A percentile compares a stretch with the other conserved stretches of the same genome.
Evolutionary conservation across 1,140 invertebrate species (phyloP).

Genomic region (Ceratina calcarata): DNA sequence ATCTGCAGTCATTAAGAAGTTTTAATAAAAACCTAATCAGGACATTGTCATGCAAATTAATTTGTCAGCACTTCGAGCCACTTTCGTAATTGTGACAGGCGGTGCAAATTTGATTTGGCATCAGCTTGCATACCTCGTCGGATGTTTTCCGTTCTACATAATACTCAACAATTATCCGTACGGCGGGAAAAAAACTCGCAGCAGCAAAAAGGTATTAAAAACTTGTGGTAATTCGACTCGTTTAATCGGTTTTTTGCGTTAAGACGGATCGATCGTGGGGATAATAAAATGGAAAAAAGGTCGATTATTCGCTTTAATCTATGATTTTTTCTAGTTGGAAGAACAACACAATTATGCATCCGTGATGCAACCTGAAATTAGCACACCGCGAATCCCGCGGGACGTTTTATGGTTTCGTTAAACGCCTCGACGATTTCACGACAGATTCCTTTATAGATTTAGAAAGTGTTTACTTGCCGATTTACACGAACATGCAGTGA

Average conservation of each 20-base stretch:
- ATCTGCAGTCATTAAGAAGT: too few relatives aligned
- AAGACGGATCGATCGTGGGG: not conserved
- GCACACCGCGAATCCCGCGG: not conserved
- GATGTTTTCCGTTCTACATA: too few relatives aligned
- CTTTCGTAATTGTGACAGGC: too few relatives aligned
- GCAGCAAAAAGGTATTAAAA: slow-evolving; percentile 12
- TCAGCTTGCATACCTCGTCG: too few relatives aligned
- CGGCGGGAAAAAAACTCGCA: not conserved
- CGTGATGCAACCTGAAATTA: not conserved
- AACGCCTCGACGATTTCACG: not conserved
- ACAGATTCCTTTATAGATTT: slow-evolving; percentile 30
- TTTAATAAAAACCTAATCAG: too few relatives aligned
- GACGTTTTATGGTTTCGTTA: slow-evolving; percentile 3
- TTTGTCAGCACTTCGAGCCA: too few relatives aligned
- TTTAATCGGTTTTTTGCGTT: slow-evolving; percentile 1
- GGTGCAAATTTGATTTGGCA: too few relatives aligned
- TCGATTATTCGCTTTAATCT: not conserved
- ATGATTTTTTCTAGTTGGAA: not conserved
- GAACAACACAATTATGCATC: not conserved
- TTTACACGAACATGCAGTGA: not conserved
- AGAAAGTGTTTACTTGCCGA: not conserved
- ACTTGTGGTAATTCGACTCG: not conserved
- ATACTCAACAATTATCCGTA: too few relatives aligned
- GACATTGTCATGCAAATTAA: too few relatives aligned
- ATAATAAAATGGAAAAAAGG: not conserved